Conservation (phyloP, 1,140 invertebrate genomes). For the Chelonus insularis region DNA sequence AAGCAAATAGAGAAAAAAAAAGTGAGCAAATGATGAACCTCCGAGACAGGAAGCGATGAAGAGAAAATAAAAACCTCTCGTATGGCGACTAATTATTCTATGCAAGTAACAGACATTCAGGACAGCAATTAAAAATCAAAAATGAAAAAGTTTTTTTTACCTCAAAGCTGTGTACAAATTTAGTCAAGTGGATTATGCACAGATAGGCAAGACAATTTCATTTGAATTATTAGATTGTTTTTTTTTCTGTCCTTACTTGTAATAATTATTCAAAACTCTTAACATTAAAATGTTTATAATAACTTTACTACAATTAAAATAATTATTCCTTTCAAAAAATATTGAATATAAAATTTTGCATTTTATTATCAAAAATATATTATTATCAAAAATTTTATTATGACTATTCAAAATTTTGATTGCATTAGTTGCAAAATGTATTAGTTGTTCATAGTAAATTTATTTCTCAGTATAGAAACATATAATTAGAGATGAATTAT, state of each 20-base stretch:
- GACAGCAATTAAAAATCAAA: constrained; percentile 37
- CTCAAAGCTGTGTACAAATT: constrained; percentile 18
- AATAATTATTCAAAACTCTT: too few relatives aligned
- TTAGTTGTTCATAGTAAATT: too few relatives aligned
- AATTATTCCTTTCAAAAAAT: not conserved
- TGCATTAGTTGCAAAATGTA: too few relatives aligned
- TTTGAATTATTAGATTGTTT: too few relatives aligned
- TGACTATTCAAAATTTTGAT: too few relatives aligned
- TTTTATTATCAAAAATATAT: too few relatives aligned
- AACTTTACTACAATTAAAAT: not conserved
- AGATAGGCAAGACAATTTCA: too few relatives aligned
- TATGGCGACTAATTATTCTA: constrained; percentile 38
- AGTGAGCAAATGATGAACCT: not conserved
- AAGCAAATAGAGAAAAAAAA: not conserved
- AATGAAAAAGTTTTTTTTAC: constrained; percentile 22
- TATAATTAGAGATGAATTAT: too few relatives aligned
- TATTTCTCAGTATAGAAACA: too few relatives aligned
- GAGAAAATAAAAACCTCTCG: constrained; percentile 35
- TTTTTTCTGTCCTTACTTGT: too few relatives aligned
- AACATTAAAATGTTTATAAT: not conserved
- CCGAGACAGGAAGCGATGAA: not conserved
- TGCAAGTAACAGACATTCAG: constrained; percentile 40
- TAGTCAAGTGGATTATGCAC: not conserved
- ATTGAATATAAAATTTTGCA: too few relatives aligned
- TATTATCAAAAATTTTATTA: too few relatives aligned